Percentiles rank a stretch among this genome's conserved stretches.
Conservation (phyloP, 2,888 invertebrate species). For the Molanna angustata region DNA sequence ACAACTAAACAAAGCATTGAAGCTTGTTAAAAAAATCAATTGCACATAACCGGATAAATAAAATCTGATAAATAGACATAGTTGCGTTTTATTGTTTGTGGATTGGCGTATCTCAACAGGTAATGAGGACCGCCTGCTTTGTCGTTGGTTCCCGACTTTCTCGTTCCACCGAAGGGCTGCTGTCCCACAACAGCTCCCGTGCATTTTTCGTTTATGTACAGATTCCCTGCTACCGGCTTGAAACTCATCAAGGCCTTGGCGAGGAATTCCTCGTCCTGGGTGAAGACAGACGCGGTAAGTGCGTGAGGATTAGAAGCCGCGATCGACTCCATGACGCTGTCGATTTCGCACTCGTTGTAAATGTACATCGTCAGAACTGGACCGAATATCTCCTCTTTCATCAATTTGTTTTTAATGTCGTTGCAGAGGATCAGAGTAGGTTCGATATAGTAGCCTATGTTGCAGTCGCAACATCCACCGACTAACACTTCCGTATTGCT, state of each 20-base stretch:
- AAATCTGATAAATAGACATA: constrained; percentile 79
- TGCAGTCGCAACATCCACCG: constrained; percentile 85
- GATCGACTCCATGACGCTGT: constrained; percentile 68
- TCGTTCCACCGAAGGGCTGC: constrained; percentile 97
- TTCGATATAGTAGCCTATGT: constrained; percentile 86
- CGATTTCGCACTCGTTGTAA: constrained; percentile 75
- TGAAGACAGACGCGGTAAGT: not conserved
- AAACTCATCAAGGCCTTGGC: constrained; percentile 73
- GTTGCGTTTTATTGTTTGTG: constrained; percentile 92
- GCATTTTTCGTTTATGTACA: constrained; percentile 97
- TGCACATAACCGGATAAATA: constrained; percentile 89
- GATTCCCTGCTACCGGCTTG: constrained; percentile 92
- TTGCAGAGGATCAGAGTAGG: constrained; percentile 88
- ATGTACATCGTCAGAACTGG: constrained; percentile 88
- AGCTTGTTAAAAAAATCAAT: no score
- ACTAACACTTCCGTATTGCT: constrained; percentile 73
- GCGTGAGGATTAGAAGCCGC: constrained; percentile 42
- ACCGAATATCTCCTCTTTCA: constrained; percentile 96
- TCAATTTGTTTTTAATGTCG: constrained; percentile 82
- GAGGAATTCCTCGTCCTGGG: constrained; percentile 45
- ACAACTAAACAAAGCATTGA: no score
- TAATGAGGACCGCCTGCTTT: constrained; percentile 98
- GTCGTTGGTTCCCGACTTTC: constrained; percentile 97
- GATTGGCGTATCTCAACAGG: constrained; percentile 86
- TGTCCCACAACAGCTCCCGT: constrained; percentile 98